phyloP scores from a whole-genome alignment of 2,888 invertebrate genomes.

The Heliconius hortense region DNA sequence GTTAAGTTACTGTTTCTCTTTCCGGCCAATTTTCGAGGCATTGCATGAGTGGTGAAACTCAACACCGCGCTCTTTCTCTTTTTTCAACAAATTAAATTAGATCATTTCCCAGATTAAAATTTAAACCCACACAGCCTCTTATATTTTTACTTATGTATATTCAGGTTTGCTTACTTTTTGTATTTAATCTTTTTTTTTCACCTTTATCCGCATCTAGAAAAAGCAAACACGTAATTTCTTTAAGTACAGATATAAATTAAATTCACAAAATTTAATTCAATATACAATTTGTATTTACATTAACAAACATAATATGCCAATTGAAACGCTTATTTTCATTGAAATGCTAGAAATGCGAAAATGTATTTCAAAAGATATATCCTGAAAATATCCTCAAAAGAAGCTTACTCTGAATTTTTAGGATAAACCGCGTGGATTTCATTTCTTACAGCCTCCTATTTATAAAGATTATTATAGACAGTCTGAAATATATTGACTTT shows the following conservation, averaged over 20 bases:
- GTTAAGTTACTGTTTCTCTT: background rate
- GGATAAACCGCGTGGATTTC: conserved; percentile 35
- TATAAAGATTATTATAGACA: conserved; percentile 38
- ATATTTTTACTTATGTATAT: background rate
- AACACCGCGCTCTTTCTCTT: background rate
- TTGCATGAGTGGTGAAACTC: background rate
- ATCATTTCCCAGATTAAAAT: too few relatives aligned
- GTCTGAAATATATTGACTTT: conserved; percentile 28
- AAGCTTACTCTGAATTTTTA: conserved; percentile 32
- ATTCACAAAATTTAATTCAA: background rate
- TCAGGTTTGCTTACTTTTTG: background rate
- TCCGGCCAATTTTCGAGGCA: background rate
- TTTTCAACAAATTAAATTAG: too few relatives aligned
- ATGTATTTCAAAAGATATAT: conserved; percentile 22
- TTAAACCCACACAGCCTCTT: too few relatives aligned
- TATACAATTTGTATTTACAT: conserved; percentile 11
- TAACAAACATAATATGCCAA: background rate
- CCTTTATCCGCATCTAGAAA: too few relatives aligned
- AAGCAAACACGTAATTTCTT: background rate
- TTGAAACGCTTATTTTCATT: conserved; percentile 1
- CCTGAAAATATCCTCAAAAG: conserved; percentile 18
- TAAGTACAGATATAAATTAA: background rate
- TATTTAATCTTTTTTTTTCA: background rate
- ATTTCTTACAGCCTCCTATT: conserved; percentile 35
- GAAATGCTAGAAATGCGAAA: background rate